Evolutionary conservation across 1,140 invertebrate genomes (phyloP), one percentile per base, ranked within the genome.

Genomic region (Anastatus disparis): DNA sequence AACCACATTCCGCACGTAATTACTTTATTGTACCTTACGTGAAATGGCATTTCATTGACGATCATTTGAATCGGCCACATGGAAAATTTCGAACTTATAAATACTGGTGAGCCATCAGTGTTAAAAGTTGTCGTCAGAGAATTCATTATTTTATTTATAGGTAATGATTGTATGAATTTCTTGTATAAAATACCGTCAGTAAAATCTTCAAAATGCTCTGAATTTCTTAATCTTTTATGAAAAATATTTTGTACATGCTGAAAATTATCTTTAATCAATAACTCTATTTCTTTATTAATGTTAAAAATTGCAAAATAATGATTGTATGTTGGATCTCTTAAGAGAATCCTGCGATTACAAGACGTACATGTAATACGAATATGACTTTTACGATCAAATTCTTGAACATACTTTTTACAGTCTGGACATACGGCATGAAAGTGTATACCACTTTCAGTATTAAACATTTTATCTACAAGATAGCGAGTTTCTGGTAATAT

Each of bases 351-450:
- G 13, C 1, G 4, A 31, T 40, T 20, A 29, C 75, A 74, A 12
- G 42, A 38, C 26, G 29, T n/a, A 55, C 73, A 76, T 0, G 17
- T 67, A 40, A 67, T 24, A 31, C 6, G 13, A 26, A 52, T 29
- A 40, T 40, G 31, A 3, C 40, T 42, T 12, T 24, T 4, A 68
- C 53, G 42, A n/a, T 44, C 35, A 66, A 46, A 70, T 52, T 48
- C 52, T 27, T 55, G 12, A 6, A 63, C 44, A 13, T 68, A 65
- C 17, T 10, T 52, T 26, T 31, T 31, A 38, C 75, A 74, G 6
- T 50, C 15, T 17, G 55, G 40, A 46, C 75, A 74, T 15, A 73
- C 55, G 7, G 68, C 73, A 67, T 76, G 72, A 46, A 48, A 76
- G n/a, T 42, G 42, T 31, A 64, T 27, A 7, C 64, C 56, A 48